Percentiles rank a stretch among this genome's conserved stretches.
Evolutionary conservation across 1,140 invertebrate species (phyloP).

Genomic region (Papilio aristodemus): DNA sequence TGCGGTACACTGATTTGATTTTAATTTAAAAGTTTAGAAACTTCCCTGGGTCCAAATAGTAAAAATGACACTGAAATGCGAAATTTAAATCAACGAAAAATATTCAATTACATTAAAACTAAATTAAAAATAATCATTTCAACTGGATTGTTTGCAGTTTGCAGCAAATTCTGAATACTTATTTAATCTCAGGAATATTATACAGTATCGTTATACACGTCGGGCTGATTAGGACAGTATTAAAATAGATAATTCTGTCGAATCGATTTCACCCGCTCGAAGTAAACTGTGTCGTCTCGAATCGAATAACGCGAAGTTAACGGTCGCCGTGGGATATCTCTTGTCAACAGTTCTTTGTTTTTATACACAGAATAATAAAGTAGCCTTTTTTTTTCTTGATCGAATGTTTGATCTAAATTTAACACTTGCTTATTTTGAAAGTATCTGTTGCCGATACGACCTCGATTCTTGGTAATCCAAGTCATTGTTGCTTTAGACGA

Average conservation of each 20-base stretch:
- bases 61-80: too few species aligned
- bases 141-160: too few species aligned
- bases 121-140: too few species aligned
- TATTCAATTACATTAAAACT: too few species aligned
- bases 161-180: too few species aligned
- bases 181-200: not conserved
- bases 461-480: conserved; percentile 10
- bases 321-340: conserved; percentile 24
- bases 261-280: conserved; percentile 20
- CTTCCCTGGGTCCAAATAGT: too few species aligned
- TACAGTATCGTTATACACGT: not conserved
- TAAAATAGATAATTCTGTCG: conserved; percentile 7
- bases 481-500: conserved; percentile 6
- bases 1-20: too few species aligned
- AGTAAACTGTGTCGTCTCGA: conserved; percentile 24
- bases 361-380: not conserved
- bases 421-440: conserved; percentile 24
- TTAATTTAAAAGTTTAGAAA: too few species aligned
- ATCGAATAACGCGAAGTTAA: conserved; percentile 23
- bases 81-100: too few species aligned
- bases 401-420: conserved; percentile 20
- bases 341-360: conserved; percentile 21
- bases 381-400: not conserved
- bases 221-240: not conserved
- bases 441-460: not conserved